Conservation (phyloP, 35 echinoderm and acorn worm genomes). For the Apostichopus japonicus region DNA sequence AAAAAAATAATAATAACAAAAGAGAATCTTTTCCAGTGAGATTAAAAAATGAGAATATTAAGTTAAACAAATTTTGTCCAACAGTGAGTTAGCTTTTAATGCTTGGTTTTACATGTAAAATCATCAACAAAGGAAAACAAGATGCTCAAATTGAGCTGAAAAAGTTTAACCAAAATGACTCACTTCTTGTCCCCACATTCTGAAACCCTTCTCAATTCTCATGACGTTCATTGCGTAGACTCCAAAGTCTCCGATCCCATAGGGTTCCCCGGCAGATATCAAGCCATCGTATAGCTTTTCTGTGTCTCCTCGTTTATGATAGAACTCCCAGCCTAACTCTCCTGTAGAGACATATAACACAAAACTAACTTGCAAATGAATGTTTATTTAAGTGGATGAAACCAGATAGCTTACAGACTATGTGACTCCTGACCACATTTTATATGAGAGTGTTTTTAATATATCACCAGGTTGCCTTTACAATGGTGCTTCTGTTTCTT, state of each 20-base stretch:
- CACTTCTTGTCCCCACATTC: conserved; percentile 97
- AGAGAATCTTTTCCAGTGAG: too few relatives aligned
- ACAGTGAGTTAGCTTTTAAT: too few relatives aligned
- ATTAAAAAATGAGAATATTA: too few relatives aligned
- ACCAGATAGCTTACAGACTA: too few relatives aligned
- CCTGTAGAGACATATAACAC: conserved; percentile 42
- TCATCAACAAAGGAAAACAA: too few relatives aligned
- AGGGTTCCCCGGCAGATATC: conserved; percentile 78
- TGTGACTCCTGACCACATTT: not conserved
- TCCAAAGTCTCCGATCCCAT: conserved; percentile 94
- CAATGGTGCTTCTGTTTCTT: not conserved
- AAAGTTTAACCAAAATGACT: not conserved
- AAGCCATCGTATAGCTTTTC: conserved; percentile 83
- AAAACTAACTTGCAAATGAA: too few relatives aligned
- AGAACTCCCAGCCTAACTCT: conserved; percentile 98
- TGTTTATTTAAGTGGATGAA: too few relatives aligned
- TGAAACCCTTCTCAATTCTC: conserved; percentile 94
- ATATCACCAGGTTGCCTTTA: not conserved
- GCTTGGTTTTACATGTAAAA: too few relatives aligned
- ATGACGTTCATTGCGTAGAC: conserved; percentile 87
- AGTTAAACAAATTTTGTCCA: too few relatives aligned
- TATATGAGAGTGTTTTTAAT: not conserved
- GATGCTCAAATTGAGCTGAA: too few relatives aligned
- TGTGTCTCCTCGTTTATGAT: conserved; percentile 84
- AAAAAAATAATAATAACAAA: too few relatives aligned